Conservation (phyloP, 2,113 vertebrate genomes). For the Sinocyclocheilus anophthalmus region DNA sequence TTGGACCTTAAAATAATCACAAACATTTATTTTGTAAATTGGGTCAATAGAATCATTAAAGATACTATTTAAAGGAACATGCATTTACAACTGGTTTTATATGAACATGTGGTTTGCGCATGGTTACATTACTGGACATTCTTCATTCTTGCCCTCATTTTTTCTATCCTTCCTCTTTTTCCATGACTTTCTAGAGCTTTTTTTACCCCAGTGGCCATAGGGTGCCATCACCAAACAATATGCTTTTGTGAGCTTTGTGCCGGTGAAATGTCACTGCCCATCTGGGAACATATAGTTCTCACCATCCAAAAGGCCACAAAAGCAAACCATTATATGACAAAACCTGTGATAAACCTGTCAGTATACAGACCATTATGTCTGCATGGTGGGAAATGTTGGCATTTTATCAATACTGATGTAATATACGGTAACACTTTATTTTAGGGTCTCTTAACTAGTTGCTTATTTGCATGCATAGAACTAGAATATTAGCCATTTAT, state of each 20-base stretch:
- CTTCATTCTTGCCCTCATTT: neutral
- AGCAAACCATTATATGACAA: neutral
- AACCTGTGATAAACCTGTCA: slow-evolving; percentile 13
- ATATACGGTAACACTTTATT: too few relatives aligned
- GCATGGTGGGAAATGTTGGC: neutral
- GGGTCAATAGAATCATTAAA: neutral
- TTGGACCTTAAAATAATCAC: neutral
- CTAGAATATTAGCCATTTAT: too few relatives aligned
- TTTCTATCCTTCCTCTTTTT: neutral
- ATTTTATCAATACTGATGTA: neutral
- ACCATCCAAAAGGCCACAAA: slow-evolving; percentile 1
- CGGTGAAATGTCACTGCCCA: slow-evolving; percentile 38
- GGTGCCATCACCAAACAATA: slow-evolving; percentile 14
- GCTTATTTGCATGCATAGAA: too few relatives aligned
- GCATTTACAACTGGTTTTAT: neutral
- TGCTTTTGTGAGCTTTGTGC: slow-evolving; percentile 36
- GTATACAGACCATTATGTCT: neutral
- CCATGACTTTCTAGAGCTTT: neutral
- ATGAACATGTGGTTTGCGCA: neutral
- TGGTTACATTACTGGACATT: neutral
- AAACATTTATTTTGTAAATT: neutral
- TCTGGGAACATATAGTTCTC: neutral
- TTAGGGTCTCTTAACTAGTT: too few relatives aligned
- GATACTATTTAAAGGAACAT: neutral
- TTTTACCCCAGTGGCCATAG: neutral